phyloP scores from a whole-genome alignment of 2,888 invertebrate species.

The Mythimna albipuncta region DNA sequence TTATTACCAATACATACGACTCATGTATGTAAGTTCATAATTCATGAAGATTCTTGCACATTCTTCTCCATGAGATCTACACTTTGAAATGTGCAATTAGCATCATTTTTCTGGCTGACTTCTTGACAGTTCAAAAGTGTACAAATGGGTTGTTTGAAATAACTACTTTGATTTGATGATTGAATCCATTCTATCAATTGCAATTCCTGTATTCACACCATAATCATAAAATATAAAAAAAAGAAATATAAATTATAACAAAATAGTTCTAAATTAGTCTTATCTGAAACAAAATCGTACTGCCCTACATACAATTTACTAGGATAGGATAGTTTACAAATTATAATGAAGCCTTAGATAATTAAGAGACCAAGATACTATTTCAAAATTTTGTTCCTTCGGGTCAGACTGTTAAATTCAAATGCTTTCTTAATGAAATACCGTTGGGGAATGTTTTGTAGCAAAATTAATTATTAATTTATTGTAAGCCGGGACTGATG shows the following conservation, averaged over 20 bases:
- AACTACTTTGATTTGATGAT: background rate
- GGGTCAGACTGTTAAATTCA: background rate
- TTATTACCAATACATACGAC: too few relatives aligned
- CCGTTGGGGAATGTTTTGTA: conserved; percentile 6
- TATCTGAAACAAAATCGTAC: background rate
- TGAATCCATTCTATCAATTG: background rate
- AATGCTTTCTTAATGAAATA: conserved; percentile 11
- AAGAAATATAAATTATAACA: too few relatives aligned
- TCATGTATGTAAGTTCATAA: too few relatives aligned
- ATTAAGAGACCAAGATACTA: conserved; percentile 20
- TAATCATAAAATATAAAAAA: too few relatives aligned
- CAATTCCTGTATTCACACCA: background rate
- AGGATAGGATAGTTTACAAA: background rate
- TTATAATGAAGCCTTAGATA: conserved; percentile 12
- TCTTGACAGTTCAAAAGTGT: too few relatives aligned
- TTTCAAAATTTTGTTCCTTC: conserved; percentile 9
- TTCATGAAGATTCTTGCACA: too few relatives aligned
- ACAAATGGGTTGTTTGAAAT: too few relatives aligned
- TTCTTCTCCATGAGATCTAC: too few relatives aligned
- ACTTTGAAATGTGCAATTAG: too few relatives aligned
- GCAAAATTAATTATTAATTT: background rate
- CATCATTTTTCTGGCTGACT: too few relatives aligned
- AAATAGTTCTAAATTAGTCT: background rate
- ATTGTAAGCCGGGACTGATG: background rate
- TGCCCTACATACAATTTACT: background rate